phyloP scores from a whole-genome alignment of 92 coral and sea anemone species.

The Zoanthus gigantus region DNA sequence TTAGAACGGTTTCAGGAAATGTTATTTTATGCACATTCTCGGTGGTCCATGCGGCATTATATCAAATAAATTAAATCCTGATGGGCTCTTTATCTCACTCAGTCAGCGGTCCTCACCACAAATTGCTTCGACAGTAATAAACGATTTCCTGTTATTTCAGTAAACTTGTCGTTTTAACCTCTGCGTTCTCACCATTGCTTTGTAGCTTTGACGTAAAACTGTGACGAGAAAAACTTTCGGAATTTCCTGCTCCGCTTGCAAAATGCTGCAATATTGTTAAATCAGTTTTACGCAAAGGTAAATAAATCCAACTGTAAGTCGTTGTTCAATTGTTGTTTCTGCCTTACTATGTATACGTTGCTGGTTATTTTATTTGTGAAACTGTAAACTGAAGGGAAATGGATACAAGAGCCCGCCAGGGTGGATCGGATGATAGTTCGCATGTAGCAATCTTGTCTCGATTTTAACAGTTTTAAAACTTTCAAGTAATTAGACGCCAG shows the following conservation, averaged over 20 bases:
- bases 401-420: background rate
- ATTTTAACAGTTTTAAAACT: background rate
- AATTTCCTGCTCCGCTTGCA: background rate
- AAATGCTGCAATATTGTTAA: background rate
- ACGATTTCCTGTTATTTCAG: slow-evolving; percentile 27
- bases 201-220: background rate
- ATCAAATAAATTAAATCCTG: slow-evolving; percentile 13
- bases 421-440: background rate
- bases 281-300: background rate
- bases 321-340: background rate
- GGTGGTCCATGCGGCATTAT: background rate
- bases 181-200: background rate
- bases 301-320: slow-evolving; percentile 38
- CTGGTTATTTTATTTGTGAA: background rate
- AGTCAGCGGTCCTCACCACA: slow-evolving; percentile 41
- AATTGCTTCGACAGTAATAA: slow-evolving; percentile 16
- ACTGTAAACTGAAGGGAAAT: background rate
- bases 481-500: background rate
- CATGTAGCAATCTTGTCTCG: background rate
- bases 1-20: slow-evolving; percentile 3
- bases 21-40: background rate
- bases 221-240: background rate
- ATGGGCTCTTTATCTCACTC: slow-evolving; percentile 30
- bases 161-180: background rate
- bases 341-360: background rate